These are phyloP conservation scores for Arctia plantaginis DNA, from an alignment of 2,888 invertebrate genomes.

Conservation along the genomic window DNA sequence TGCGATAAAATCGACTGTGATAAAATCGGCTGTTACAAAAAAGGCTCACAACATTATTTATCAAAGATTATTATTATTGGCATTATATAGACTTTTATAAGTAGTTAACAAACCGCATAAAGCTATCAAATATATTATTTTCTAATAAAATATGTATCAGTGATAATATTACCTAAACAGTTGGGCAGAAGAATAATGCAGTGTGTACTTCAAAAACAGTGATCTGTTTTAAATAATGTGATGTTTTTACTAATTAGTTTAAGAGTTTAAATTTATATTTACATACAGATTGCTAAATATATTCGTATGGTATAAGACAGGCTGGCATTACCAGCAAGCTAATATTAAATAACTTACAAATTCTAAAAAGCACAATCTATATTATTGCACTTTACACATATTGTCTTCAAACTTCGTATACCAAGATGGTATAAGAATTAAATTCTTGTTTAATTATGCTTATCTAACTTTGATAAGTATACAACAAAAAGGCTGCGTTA, in stretches of 20 bases:
- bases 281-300: constrained; percentile 48
- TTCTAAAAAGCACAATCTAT: constrained; percentile 66
- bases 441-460: constrained; percentile 33
- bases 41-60: constrained; percentile 25
- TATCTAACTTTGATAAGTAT: constrained; percentile 28
- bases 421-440: constrained; percentile 44
- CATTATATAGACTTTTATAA: constrained; percentile 45
- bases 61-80: constrained; percentile 29
- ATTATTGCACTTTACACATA: constrained; percentile 71
- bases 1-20: constrained; percentile 19
- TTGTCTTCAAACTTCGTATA: constrained; percentile 64
- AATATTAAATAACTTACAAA: constrained; percentile 49
- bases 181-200: constrained; percentile 21
- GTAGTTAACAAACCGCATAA: constrained; percentile 56
- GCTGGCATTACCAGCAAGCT: constrained; percentile 57
- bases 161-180: constrained; percentile 26
- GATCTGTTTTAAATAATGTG: constrained; percentile 44
- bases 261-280: constrained; percentile 34
- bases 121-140: constrained; percentile 43
- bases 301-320: constrained; percentile 50
- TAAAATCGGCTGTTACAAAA: constrained; percentile 11
- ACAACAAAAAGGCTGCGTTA: constrained; percentile 53
- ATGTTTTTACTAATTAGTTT: constrained; percentile 42
- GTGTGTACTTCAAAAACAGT: constrained; percentile 33
- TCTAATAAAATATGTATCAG: constrained; percentile 21